A percentile compares a stretch with the other conserved stretches of the same genome.
Conservation (phyloP, 2,888 invertebrate genomes). For the Cephus sareptanus region DNA sequence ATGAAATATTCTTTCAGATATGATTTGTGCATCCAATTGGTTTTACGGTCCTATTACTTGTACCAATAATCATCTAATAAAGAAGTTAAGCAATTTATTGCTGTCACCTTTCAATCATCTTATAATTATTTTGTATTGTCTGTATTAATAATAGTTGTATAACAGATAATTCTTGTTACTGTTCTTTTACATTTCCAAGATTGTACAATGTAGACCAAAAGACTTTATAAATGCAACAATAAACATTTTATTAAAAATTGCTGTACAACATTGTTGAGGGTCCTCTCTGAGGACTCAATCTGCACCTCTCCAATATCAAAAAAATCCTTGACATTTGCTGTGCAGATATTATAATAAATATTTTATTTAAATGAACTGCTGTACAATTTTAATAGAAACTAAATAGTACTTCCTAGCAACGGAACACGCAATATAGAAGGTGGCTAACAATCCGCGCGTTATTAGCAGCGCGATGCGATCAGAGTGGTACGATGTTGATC, state of each 20-base stretch:
- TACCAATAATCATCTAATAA: not conserved
- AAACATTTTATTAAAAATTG: conserved; percentile 25
- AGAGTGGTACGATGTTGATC: conserved; percentile 69
- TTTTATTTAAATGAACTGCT: conserved; percentile 31
- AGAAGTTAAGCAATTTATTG: not conserved
- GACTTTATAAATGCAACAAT: conserved; percentile 19
- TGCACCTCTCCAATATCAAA: conserved; percentile 11
- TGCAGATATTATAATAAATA: conserved; percentile 34
- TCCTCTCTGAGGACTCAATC: conserved; percentile 16
- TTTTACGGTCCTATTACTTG: not conserved
- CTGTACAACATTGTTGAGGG: conserved; percentile 22
- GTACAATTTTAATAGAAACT: conserved; percentile 23
- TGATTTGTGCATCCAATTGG: not conserved
- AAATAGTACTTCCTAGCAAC: conserved; percentile 12
- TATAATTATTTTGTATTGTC: conserved; percentile 2
- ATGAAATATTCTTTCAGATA: not conserved
- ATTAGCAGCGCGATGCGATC: conserved; percentile 58
- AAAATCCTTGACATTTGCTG: conserved; percentile 13
- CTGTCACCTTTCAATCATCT: not conserved
- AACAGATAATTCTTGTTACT: conserved; percentile 12
- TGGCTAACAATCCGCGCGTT: conserved; percentile 18
- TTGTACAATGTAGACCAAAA: not conserved
- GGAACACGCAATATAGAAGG: conserved; percentile 25
- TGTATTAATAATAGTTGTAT: conserved; percentile 13
- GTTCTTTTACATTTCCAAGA: not conserved